phyloP scores from a whole-genome alignment of 2,888 invertebrate species.

The Clepsis dumicolana region DNA sequence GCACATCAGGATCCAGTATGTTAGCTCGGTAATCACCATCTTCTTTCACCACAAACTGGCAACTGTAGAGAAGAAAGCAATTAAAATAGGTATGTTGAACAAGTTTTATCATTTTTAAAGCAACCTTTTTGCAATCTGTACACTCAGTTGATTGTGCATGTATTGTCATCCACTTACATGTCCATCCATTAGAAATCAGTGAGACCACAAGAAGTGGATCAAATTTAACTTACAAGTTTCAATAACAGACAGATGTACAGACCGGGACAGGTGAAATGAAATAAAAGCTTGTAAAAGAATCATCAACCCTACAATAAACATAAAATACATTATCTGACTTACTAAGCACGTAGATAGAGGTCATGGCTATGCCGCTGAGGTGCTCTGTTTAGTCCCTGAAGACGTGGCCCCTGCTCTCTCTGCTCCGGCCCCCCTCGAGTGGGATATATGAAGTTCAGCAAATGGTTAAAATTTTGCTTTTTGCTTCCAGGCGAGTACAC shows the following conservation, averaged over 20 bases:
- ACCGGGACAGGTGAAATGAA: too few relatives aligned
- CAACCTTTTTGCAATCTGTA: too few relatives aligned
- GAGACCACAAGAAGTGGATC: too few relatives aligned
- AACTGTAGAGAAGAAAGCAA: constrained; percentile 82
- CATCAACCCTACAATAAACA: too few relatives aligned
- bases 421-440: constrained; percentile 82
- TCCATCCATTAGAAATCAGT: too few relatives aligned
- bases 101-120: too few relatives aligned
- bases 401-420: constrained; percentile 65
- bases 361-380: constrained; percentile 95
- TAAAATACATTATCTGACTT: constrained; percentile 62
- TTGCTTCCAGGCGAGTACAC: constrained; percentile 94
- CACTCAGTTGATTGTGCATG: too few relatives aligned
- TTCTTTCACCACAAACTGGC: constrained; percentile 97
- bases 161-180: too few relatives aligned
- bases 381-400: constrained; percentile 63
- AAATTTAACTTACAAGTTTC: too few relatives aligned
- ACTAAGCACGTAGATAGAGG: constrained; percentile 98
- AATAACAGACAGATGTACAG: too few relatives aligned
- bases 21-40: constrained; percentile 92
- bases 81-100: not conserved
- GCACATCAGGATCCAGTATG: constrained; percentile 93
- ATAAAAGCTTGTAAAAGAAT: too few relatives aligned
- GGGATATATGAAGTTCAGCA: constrained; percentile 96
- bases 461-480: constrained; percentile 96